Percentiles rank a stretch among this genome's conserved stretches.
These are phyloP conservation scores for Myrmophylax atrothorax DNA, from an alignment of 2,113 vertebrate genomes.

Conservation along the genomic window DNA sequence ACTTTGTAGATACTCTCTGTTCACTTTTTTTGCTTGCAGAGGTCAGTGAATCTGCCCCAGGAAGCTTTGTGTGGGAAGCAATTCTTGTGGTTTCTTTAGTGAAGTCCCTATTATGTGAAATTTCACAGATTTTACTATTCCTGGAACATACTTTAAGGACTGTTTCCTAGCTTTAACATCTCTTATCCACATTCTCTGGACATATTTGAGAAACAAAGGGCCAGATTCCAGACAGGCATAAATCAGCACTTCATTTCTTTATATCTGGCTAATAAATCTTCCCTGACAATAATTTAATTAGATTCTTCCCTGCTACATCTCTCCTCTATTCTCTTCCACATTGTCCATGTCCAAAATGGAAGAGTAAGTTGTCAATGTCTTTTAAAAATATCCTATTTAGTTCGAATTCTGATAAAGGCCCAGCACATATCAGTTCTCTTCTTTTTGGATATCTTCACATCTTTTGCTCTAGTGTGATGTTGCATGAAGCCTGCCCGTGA, in stretches of 20 bases:
- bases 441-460: too few relatives aligned
- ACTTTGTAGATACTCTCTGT: neutral
- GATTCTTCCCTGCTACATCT: neutral
- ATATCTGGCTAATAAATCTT: neutral
- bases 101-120: neutral
- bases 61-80: neutral
- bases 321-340: neutral
- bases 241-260: neutral
- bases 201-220: neutral
- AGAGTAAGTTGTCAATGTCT: too few relatives aligned
- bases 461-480: too few relatives aligned
- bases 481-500: too few relatives aligned
- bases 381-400: too few relatives aligned
- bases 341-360: too few relatives aligned
- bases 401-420: too few relatives aligned
- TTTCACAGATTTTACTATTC: neutral
- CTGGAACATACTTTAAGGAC: neutral
- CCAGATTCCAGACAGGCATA: neutral
- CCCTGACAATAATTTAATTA: neutral
- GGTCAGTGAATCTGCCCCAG: constrained; percentile 1
- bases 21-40: neutral
- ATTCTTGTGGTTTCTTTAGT: neutral
- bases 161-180: neutral
- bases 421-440: too few relatives aligned
- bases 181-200: neutral